Evolutionary conservation across 2,888 invertebrate genomes (phyloP), one percentile per base, ranked within the genome.

Genomic region (Sesamia inferens): DNA sequence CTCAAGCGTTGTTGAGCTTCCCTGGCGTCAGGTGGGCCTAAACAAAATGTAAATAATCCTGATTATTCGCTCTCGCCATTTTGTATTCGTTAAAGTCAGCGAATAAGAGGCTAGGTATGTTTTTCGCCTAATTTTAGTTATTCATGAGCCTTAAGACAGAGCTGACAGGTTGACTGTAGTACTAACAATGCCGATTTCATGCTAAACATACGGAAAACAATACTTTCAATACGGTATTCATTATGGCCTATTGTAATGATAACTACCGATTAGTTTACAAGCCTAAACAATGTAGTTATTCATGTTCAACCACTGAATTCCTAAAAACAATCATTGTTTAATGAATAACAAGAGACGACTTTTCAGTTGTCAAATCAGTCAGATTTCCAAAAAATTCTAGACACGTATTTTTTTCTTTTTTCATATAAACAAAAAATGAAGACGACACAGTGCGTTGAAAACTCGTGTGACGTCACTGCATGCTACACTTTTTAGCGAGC

Each of bases 21-120:
- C 84, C 80, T 83, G 89, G 91, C 90, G 91, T 89, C 92, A 93
- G 93, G 91, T 93, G 91, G 90, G 88, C 88, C 90, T 90, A 90
- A 92, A 91, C 93, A 92, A 93, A 92, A 92, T 93, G 92, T 92
- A 93, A 93, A 93, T 94, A 91, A 86, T 79, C 89, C 89, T 90
- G 91, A 93, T 92, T 92, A 93, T 92, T 91, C 92, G 85, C 88
- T 87, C 90, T 87, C 90, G 79, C 89, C 90, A 89, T 91, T 92
- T 89, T 89, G 92, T 91, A 90, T 93, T 92, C 90, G 88, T 90
- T 90, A 83, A 88, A 91, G 90, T 92, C 92, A 91, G 90, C 91
- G 84, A 89, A 91, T 91, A 90, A 90, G 92, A 90, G 55, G 87
- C 82, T 79, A 82, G 83, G 85, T 89, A 84, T 85, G 84, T 88